Evolutionary conservation across 2,888 invertebrate species (phyloP), one percentile per base, ranked within the genome.

Genomic region (Troides aeacus): DNA sequence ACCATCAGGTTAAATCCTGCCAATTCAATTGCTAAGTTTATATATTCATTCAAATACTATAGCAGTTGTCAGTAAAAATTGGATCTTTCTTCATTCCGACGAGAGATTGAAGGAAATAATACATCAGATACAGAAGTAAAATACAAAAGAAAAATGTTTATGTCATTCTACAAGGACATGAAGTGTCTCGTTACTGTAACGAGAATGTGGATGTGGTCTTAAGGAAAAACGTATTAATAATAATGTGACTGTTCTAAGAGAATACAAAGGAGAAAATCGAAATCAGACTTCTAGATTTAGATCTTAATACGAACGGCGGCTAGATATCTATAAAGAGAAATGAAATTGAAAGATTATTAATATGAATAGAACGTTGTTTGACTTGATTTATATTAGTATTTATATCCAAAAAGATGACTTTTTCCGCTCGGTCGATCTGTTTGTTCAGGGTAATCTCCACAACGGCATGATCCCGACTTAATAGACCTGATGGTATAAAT

Each of bases 181-280:
- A 15, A 42, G 15, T 42, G 42, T 39, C 30, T 50, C 21, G 18
- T 63, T 17, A 23, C 62, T 12, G 46, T 10, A 30, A 23, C 57
- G 23, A 10, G 57, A 23, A 58, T 12, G 21, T 58, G 18, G 24
- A 23, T 58, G 24, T 23, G 15, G 23, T 15, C n/a, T 23, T n/a
- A 58, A 58, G n/a, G n/a, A 58, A 58, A 58, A 58, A 53, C 12
- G 46, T 53, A 53, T n/a, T 53, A 53, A 53, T 46, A 46, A 46
- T 46, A 7, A 42, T 8, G 42, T 12, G 46, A 5, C n/a, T 8
- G 53, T n/a, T 53, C 18, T 23, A 1, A 58, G 23, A 58, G 57
- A 23, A 58, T 58, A 58, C 57, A 18, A 7, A 18, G 2, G n/a
- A 53, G 53, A 18, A 53, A n/a, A 7, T 53, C n/a, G 53, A 53